These are phyloP conservation scores for Cylloceria caligata DNA, from an alignment of 2,888 invertebrate genomes.

Conservation along the genomic window DNA sequence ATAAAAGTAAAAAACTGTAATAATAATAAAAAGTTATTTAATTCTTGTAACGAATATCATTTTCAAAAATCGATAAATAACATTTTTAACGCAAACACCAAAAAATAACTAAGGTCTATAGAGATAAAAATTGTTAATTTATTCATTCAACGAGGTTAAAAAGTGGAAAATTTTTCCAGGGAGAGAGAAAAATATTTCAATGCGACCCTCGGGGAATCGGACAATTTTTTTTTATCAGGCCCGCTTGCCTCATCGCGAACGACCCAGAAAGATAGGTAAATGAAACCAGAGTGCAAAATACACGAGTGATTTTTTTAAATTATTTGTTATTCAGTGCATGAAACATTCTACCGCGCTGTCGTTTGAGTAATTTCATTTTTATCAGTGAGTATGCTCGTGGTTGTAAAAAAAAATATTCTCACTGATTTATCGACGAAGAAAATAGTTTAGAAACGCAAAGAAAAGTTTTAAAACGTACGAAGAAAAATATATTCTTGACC, in stretches of 20 bases:
- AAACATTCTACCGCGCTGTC: background rate
- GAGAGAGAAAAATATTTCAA: slow-evolving; percentile 19
- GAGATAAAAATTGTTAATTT: background rate
- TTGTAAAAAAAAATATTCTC: background rate
- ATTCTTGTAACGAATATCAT: too few species aligned
- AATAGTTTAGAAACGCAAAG: background rate
- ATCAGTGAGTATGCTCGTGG: background rate
- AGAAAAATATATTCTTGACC: too few species aligned
- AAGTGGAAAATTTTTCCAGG: background rate
- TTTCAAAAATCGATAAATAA: too few species aligned
- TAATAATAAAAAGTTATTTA: too few species aligned
- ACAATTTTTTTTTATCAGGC: slow-evolving; percentile 49
- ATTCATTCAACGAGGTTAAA: background rate
- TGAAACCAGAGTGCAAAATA: slow-evolving; percentile 30
- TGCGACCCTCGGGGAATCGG: slow-evolving; percentile 7
- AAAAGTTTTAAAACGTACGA: background rate
- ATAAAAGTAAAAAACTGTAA: too few species aligned
- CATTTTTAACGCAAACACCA: background rate
- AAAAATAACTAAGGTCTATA: background rate
- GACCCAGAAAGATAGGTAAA: slow-evolving; percentile 58
- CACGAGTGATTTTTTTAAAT: background rate
- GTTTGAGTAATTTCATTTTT: background rate
- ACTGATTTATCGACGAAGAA: too few species aligned
- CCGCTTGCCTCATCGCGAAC: slow-evolving; percentile 11
- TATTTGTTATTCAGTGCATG: slow-evolving; percentile 12